These are phyloP conservation scores for Mylabris sibirica DNA, from an alignment of 2,888 invertebrate species.

Conservation along the genomic window DNA sequence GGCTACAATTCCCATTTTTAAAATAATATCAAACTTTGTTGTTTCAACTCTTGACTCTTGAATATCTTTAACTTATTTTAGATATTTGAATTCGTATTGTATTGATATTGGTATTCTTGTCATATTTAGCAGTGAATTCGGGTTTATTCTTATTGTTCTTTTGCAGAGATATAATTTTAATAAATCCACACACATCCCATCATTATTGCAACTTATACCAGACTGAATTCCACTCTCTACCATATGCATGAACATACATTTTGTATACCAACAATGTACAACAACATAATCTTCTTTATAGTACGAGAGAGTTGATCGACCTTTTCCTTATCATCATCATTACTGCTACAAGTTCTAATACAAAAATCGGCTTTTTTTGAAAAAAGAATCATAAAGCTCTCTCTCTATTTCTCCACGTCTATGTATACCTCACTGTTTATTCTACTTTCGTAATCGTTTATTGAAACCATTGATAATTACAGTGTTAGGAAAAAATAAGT, in stretches of 20 bases:
- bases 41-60: not conserved
- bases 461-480: not conserved
- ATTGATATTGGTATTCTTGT: not conserved
- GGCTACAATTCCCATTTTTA: slow-evolving; percentile 4
- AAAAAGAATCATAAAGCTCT: not conserved
- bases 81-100: not conserved
- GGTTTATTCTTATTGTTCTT: not conserved
- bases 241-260: not conserved
- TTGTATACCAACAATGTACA: not conserved
- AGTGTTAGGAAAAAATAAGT: not conserved
- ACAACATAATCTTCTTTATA: not conserved
- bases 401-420: no score
- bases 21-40: not conserved
- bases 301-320: slow-evolving; percentile 6
- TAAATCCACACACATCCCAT: not conserved
- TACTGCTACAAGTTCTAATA: not conserved
- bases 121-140: not conserved
- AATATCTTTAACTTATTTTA: not conserved
- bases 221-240: slow-evolving; percentile 2
- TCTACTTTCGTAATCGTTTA: not conserved
- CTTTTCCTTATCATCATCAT: not conserved
- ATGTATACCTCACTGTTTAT: no score
- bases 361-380: not conserved
- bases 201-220: not conserved
- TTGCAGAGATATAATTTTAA: not conserved